Conservation (phyloP, 2,888 invertebrate genomes). For the Ischnus inquisitorius region DNA sequence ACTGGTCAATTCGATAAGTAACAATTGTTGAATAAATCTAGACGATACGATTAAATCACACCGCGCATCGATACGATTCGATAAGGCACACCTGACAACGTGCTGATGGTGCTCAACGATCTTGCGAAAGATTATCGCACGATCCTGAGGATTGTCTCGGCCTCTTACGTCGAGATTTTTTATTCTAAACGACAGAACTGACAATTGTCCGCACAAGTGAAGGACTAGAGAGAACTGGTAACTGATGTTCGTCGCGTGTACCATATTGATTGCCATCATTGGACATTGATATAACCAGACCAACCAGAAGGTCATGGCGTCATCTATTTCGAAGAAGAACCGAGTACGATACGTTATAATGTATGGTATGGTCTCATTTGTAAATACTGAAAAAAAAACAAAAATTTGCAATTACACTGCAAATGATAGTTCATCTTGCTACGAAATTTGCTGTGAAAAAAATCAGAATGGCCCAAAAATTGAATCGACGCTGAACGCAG, state of each 20-base stretch:
- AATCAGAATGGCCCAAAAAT: too few species aligned
- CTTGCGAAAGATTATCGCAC: constrained; percentile 34
- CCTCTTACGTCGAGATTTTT: constrained; percentile 30
- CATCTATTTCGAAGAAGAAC: constrained; percentile 56
- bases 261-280: constrained; percentile 46
- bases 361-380: constrained; percentile 47
- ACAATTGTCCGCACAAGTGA: constrained; percentile 61
- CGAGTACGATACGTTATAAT: constrained; percentile 61
- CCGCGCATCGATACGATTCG: neutral
- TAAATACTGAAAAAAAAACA: too few species aligned
- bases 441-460: too few species aligned
- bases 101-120: constrained; percentile 46
- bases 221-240: constrained; percentile 54
- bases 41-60: neutral
- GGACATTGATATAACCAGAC: constrained; percentile 59
- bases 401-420: too few species aligned
- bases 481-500: too few species aligned
- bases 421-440: too few species aligned
- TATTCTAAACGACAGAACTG: constrained; percentile 57
- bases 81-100: constrained; percentile 46
- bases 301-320: constrained; percentile 43
- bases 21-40: neutral
- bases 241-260: constrained; percentile 51
- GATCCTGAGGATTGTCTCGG: neutral
- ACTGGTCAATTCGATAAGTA: constrained; percentile 13